phyloP scores from a whole-genome alignment of 2,113 vertebrate genomes.

The Nyctibius bracteatus region DNA sequence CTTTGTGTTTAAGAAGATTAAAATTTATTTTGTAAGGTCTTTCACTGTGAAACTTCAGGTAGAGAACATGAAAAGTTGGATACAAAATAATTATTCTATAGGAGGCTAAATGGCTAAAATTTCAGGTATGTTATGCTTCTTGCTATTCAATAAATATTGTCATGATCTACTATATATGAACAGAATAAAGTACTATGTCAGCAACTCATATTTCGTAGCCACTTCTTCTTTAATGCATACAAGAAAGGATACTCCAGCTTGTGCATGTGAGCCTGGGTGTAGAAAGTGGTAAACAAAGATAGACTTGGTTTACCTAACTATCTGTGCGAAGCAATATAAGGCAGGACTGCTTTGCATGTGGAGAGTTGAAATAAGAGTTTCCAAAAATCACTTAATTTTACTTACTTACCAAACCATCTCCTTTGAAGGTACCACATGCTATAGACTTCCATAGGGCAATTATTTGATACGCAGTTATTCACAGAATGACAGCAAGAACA shows the following conservation, averaged over 20 bases:
- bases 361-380: background rate
- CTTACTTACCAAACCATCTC: background rate
- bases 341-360: background rate
- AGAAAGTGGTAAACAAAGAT: background rate
- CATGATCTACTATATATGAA: background rate
- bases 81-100: background rate
- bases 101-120: background rate
- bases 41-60: background rate
- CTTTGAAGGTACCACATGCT: background rate
- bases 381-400: background rate
- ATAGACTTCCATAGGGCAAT: background rate
- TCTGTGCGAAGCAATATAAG: background rate
- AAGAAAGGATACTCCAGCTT: background rate
- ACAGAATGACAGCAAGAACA: background rate
- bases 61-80: background rate
- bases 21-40: background rate
- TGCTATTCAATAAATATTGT: background rate
- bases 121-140: background rate
- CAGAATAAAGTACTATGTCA: background rate
- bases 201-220: fast-evolving
- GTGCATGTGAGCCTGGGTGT: background rate
- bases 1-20: background rate
- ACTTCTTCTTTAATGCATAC: background rate
- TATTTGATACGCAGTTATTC: background rate
- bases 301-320: background rate